phyloP scores from a whole-genome alignment of 2,888 invertebrate genomes.

The Dermolepida albohirtum region DNA sequence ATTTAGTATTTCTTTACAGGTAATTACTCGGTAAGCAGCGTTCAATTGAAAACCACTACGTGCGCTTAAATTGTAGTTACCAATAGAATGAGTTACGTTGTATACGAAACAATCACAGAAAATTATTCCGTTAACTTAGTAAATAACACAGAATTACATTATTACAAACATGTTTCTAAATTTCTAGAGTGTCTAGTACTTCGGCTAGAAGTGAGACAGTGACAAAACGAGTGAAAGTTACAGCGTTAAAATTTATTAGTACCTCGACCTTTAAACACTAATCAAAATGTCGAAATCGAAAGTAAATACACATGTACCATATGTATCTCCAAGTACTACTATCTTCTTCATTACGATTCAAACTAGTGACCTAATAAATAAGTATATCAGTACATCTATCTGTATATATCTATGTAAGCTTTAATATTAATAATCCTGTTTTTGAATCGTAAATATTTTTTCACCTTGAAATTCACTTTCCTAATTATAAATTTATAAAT shows the following conservation, averaged over 20 bases:
- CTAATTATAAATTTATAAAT: too few species aligned
- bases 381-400: background rate
- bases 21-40: too few species aligned
- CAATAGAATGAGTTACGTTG: too few species aligned
- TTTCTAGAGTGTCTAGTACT: background rate
- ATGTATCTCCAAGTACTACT: background rate
- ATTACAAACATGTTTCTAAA: background rate
- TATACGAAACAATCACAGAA: too few species aligned
- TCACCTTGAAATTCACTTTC: background rate
- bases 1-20: too few species aligned
- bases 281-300: slow-evolving; percentile 11
- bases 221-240: slow-evolving; percentile 28
- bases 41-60: too few species aligned
- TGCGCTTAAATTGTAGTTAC: too few species aligned
- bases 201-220: background rate
- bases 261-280: slow-evolving; percentile 31
- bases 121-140: too few species aligned
- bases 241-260: slow-evolving; percentile 22
- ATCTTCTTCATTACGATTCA: slow-evolving; percentile 11
- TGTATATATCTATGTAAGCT: too few species aligned
- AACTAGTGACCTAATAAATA: background rate
- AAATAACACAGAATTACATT: background rate
- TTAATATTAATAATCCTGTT: too few species aligned
- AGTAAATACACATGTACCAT: background rate
- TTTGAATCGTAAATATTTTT: background rate